Evolutionary conservation across 2,888 invertebrate genomes (phyloP), one percentile per base, ranked within the genome.

Genomic region (Hyalella azteca): DNA sequence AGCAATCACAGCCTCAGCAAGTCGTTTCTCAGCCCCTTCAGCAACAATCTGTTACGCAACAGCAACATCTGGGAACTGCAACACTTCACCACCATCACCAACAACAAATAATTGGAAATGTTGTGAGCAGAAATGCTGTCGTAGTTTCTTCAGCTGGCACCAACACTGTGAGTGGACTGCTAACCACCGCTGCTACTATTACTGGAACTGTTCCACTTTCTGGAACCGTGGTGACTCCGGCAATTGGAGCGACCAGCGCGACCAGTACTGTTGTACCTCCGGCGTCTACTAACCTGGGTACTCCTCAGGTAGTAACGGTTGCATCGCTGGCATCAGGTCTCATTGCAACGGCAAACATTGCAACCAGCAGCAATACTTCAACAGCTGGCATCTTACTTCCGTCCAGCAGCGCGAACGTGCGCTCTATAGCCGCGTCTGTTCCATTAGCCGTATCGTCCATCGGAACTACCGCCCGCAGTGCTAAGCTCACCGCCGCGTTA

Each of bases 211-310:
- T 66, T 36, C 66, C 66, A 19, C 1, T 36, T 4, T 36, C 66
- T 0, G 66, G 36, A 36, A 36, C 83, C 40, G 73, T 81, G 48
- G 73, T 81, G 48, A 81, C 82, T 49, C 82, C 84, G 59, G 79
- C 77, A 29, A 78, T 78, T 1, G 78, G 81, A 85, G 41, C 22
- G 41, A 19, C 26, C 41, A 54, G 79, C 29, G 78, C 77, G 2
- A 73, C 82, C 22, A 77, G 79, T 54, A 22, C 13, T 3, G 66
- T 36, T 32, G 66, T 36, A 22, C 36, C 66, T 7, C 19, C 29
- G 9, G 32, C 66, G 13, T 22, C 13, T 19, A 66, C 36, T 1
- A 66, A 9, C 39, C 19, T 66, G 7, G 66, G 36, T 0, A 36
- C 66, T 19, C 66, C 66, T 36, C 75, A 75, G 40, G 75, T 75